These are phyloP conservation scores for Phylloscopus trochiloides DNA, from an alignment of 2,113 vertebrate species.

Conservation along the genomic window DNA sequence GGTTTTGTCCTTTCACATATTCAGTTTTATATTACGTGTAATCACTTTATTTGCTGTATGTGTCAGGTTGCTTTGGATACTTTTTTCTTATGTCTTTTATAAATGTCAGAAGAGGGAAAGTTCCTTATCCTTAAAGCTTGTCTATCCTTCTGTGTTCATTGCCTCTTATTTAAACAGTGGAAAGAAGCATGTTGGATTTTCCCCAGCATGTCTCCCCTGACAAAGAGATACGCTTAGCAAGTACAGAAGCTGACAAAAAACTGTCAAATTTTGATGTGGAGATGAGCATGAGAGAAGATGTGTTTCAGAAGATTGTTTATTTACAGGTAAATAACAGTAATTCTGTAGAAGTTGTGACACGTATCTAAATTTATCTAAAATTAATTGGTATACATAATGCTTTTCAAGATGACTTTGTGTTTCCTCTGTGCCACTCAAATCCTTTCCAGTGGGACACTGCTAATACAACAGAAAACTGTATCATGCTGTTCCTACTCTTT, in stretches of 20 bases:
- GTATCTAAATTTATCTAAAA: background rate
- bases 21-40: background rate
- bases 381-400: background rate
- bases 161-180: conserved; percentile 74
- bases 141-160: background rate
- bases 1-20: background rate
- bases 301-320: conserved; percentile 84
- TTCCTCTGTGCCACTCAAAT: background rate
- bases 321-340: conserved; percentile 81
- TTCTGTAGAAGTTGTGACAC: background rate
- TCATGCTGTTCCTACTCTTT: background rate
- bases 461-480: background rate
- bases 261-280: conserved; percentile 94
- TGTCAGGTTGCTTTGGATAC: background rate
- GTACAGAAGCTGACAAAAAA: conserved; percentile 91
- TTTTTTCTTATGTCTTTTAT: background rate
- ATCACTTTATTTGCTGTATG: background rate
- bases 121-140: background rate
- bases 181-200: conserved; percentile 88
- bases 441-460: background rate
- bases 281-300: conserved; percentile 90
- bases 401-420: background rate
- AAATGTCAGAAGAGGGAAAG: background rate
- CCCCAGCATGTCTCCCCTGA: conserved; percentile 87
- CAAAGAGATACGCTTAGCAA: conserved; percentile 86